Evolutionary conservation across 2,113 vertebrate species (phyloP).

Genomic region (Balaenoptera acutorostrata): DNA sequence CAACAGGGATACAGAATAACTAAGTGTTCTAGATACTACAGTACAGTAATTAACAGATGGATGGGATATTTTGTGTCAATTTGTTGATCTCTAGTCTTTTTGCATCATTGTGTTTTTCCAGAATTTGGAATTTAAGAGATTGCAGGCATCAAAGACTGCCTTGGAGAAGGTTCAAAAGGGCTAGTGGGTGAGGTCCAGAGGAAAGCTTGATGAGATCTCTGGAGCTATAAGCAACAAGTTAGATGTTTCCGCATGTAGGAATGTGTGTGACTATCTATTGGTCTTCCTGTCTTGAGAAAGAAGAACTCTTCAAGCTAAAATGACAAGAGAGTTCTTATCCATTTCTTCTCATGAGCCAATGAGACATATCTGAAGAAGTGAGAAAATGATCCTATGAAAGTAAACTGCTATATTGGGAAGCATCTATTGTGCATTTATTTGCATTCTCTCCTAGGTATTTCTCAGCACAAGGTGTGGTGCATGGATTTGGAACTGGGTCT

Average conservation of each 20-base stretch:
- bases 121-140: background rate
- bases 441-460: conserved; percentile 73
- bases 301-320: background rate
- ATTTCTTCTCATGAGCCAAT: background rate
- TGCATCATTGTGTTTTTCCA: background rate
- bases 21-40: background rate
- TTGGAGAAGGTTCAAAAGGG: background rate
- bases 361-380: background rate
- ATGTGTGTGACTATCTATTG: background rate
- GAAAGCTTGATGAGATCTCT: background rate
- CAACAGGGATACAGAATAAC: background rate
- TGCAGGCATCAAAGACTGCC: background rate
- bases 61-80: background rate
- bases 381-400: background rate
- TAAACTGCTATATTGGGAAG: background rate
- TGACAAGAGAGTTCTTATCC: background rate
- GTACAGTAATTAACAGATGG: background rate
- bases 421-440: background rate
- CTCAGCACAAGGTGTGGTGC: conserved; percentile 81
- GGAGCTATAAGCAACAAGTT: background rate
- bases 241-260: background rate
- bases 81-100: background rate
- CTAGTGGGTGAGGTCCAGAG: background rate
- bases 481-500: conserved; percentile 79
- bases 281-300: background rate